Base-by-base conservation (phyloP, 2,113 vertebrate genomes). In the Heterochromis multidens region DNA sequence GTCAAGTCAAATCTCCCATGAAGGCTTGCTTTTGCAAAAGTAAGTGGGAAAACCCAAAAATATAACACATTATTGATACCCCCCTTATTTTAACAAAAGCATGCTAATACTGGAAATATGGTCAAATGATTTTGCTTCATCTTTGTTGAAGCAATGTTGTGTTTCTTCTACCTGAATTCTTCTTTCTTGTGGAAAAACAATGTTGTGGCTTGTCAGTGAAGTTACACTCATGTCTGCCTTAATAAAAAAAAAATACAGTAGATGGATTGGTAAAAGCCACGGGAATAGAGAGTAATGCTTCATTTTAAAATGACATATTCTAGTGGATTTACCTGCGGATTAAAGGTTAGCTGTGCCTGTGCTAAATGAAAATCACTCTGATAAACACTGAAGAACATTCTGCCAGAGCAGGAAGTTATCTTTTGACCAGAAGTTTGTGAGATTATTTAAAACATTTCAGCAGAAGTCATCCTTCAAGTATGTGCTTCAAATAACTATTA, bases 201-300 rank as follows among this genome's bases (percentile, higher is more conserved):
- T 33, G 27, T 59, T 1, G 83, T 85, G 82, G 84, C 84, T 90
- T 58, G 57, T 90, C 84, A 58, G 86, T 82, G 88, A 81, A 87
- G 84, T 89, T 79, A 60, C 87, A 88, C 77, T 90, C 81, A 86
- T 83, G 89, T 89, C 80, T 86, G 89, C 89, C 87, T 93, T 89
- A 89, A 88, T 62, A 7, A 74, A 59, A 23, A 58, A 4, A 43
- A n/a, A 6, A 72, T 12, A 25, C 37, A 79, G 60, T 62, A 83
- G 77, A 74, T 19, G 58, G n/a, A 27, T 9, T 9, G 13, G 25
- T 78, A 6, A 81, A 58, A 72, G 72, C 78, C 57, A 52, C 4
- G 1, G 29, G 29, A 13, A n/a, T 27, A 3, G 54, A 5, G 37
- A 2, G 59, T 14, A 46, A 59, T 8, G 4, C 82, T 91, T 87